Evolutionary conservation across 2,797 vertebrate genomes (phyloP), one percentile per base, ranked within the genome.

Genomic region (Macropodus opercularis): DNA sequence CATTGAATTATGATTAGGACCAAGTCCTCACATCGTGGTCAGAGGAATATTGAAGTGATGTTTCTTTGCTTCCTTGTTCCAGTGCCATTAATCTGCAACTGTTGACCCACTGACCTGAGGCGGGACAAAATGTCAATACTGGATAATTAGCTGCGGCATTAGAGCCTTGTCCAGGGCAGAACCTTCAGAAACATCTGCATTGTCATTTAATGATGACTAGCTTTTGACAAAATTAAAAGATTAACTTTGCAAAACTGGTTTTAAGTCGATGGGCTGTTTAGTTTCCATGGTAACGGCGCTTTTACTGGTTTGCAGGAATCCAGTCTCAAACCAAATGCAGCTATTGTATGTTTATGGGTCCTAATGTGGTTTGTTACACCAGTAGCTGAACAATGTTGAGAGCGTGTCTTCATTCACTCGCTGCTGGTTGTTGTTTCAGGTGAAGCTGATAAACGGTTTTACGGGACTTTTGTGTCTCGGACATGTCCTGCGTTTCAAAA

Each of bases 101-200:
- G 75, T 75, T 90, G 89, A 87, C 86, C 87, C 52, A 9, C 11
- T 88, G 88, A 86, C 87, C 85, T 56, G 73, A 84, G 85, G 84
- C 62, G 76, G 85, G 78, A 75, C 82, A 67, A 80, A 79, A 84
- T 81, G 88, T 91, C 90, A 89, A 83, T 89, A 77, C 12, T 50
- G 84, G 83, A 86, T 87, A 79, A 89, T 89, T 77, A 82, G 80
- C 77, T 1, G 36, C 54, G 47, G 63, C 68, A 79, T 84, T 81
- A 76, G 66, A 56, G 64, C 43, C 41, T 10, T 83, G 85, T 82
- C 74, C 71, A 60, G 55, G 64, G 54, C 71, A 82, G 65, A n/a
- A 65, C 75, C 63, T 75, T 54, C 6, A 77, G 62, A 66, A 53
- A 48, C 19, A 12, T 53, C 23, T 29, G 39, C 26, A 18, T n/a